Evolutionary conservation across 2,888 invertebrate genomes (phyloP).

Genomic region (Steinernema carpocapsae): DNA sequence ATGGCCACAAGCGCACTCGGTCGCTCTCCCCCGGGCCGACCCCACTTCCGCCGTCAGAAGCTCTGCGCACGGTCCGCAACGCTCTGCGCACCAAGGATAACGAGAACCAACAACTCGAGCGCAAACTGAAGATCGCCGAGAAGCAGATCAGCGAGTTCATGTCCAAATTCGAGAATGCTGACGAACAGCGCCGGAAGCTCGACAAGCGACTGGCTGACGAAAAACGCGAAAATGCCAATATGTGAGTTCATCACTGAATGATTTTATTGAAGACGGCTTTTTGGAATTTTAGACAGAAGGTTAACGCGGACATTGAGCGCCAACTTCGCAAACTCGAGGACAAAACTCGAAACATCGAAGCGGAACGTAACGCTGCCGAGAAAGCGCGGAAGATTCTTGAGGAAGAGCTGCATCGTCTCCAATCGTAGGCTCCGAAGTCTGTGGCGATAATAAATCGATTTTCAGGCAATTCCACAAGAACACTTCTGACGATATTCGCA

Average conservation of each 20-base stretch:
- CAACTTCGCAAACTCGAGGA: conserved; percentile 62
- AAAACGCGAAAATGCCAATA: conserved; percentile 54
- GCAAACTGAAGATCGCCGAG: conserved; percentile 63
- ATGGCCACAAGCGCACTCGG: conserved; percentile 60
- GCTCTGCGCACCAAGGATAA: conserved; percentile 64
- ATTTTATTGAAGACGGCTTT: conserved; percentile 28
- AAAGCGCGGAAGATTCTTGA: conserved; percentile 65
- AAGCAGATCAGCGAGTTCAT: conserved; percentile 51
- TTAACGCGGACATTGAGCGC: conserved; percentile 62
- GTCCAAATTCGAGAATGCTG: conserved; percentile 63
- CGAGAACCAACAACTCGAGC: conserved; percentile 65
- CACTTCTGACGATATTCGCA: conserved; percentile 60
- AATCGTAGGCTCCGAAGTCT: conserved; percentile 48
- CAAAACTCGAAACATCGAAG: conserved; percentile 59
- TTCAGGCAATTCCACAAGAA: conserved; percentile 58
- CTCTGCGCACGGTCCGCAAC: conserved; percentile 62
- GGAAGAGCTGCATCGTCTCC: conserved; percentile 64
- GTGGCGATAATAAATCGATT: neutral
- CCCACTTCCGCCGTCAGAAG: conserved; percentile 63
- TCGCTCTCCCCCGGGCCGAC: conserved; percentile 64
- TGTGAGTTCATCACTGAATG: conserved; percentile 46
- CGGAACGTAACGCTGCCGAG: conserved; percentile 61
- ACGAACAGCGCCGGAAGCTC: conserved; percentile 61
- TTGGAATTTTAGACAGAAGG: conserved; percentile 51
- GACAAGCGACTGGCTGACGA: conserved; percentile 64